Conservation (phyloP, 2,113 vertebrate genomes). For the Misgurnus anguillicaudatus region DNA sequence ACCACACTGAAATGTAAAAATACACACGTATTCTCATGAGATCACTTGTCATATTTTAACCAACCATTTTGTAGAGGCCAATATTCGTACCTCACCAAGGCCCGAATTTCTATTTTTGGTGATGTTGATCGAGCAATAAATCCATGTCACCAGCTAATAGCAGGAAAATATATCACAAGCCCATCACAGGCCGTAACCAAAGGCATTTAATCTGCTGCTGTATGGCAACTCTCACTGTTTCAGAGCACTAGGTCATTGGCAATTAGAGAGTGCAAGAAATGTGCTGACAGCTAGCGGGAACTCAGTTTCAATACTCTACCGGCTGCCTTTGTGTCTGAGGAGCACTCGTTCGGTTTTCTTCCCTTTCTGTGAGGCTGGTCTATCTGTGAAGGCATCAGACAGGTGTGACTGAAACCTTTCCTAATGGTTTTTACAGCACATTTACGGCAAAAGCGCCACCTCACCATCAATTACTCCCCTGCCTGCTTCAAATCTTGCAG, state of each 20-base stretch:
- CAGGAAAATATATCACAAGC: slow-evolving; percentile 26
- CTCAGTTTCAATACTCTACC: background rate
- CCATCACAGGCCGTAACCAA: slow-evolving; percentile 22
- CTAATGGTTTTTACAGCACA: slow-evolving; percentile 51
- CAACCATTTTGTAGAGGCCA: too few relatives aligned
- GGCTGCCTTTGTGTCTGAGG: background rate
- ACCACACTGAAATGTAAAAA: too few relatives aligned
- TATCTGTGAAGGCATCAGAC: slow-evolving; percentile 44
- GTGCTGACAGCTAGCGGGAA: slow-evolving; percentile 33
- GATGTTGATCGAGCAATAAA: slow-evolving; percentile 47
- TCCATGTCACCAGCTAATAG: slow-evolving; percentile 49
- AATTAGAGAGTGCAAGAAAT: slow-evolving; percentile 25
- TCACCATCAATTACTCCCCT: slow-evolving; percentile 57
- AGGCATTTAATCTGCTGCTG: slow-evolving; percentile 31
- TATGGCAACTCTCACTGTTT: slow-evolving; percentile 22
- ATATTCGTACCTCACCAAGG: slow-evolving; percentile 24
- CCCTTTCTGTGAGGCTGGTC: slow-evolving; percentile 30
- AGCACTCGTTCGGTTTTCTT: slow-evolving; percentile 30
- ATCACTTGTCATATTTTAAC: too few relatives aligned
- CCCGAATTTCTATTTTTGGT: slow-evolving; percentile 36
- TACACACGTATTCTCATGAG: too few relatives aligned
- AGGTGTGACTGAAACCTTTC: slow-evolving; percentile 51
- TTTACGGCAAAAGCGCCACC: slow-evolving; percentile 41
- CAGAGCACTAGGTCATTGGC: slow-evolving; percentile 22
- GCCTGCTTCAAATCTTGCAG: slow-evolving; percentile 61